These are phyloP conservation scores for Garra rufa DNA, from an alignment of 2,113 vertebrate genomes.

Conservation along the genomic window DNA sequence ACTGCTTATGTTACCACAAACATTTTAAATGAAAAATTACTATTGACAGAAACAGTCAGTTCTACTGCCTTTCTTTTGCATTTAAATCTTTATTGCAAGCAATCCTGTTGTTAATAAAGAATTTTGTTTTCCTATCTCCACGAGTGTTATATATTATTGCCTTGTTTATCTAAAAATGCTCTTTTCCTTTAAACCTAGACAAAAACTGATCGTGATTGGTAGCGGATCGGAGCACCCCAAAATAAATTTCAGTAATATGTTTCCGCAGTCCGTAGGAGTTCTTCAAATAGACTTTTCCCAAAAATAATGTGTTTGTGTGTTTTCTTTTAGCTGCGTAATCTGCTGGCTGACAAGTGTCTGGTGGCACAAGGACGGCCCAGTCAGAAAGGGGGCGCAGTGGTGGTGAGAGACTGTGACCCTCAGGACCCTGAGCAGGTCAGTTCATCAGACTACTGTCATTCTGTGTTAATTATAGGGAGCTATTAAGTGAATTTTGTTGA, in stretches of 20 bases:
- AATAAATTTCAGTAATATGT: not conserved
- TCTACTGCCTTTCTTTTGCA: no score
- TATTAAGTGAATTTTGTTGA: not conserved
- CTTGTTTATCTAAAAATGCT: no score
- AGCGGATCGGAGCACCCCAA: no score
- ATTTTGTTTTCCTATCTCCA: no score
- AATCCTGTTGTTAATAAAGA: no score
- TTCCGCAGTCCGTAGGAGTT: not conserved
- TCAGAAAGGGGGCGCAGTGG: constrained; percentile 90
- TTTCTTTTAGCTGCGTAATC: constrained; percentile 81
- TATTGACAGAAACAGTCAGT: no score
- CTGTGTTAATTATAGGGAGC: not conserved
- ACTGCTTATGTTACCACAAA: no score
- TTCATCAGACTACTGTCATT: not conserved
- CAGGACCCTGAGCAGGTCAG: constrained; percentile 87
- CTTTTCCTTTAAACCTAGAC: no score
- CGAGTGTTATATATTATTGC: no score
- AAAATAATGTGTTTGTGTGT: not conserved
- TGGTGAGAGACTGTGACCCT: constrained; percentile 85
- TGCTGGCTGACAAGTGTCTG: constrained; percentile 86
- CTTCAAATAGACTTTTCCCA: not conserved
- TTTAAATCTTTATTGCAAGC: no score
- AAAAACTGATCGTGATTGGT: no score
- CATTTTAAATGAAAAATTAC: no score
- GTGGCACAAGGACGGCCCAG: constrained; percentile 90